phyloP scores from a whole-genome alignment of 2,113 vertebrate genomes.

The Caloenas nicobarica region DNA sequence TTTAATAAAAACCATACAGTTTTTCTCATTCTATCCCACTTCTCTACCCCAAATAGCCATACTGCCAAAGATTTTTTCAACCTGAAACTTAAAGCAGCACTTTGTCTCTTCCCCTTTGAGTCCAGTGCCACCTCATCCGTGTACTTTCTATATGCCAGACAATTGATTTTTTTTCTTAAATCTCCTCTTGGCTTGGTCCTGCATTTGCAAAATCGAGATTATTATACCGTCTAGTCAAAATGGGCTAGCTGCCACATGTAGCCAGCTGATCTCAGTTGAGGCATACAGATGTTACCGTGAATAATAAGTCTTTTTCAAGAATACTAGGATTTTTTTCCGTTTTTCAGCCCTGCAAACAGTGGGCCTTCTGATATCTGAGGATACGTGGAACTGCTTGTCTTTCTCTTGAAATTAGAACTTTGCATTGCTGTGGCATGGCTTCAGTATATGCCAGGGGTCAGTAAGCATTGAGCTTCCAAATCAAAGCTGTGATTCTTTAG shows the following conservation, averaged over 20 bases:
- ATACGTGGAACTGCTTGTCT: neutral
- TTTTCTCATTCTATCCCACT: neutral
- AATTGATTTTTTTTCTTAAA: neutral
- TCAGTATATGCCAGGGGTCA: neutral
- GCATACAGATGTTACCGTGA: neutral
- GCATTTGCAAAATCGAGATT: neutral
- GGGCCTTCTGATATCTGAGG: neutral
- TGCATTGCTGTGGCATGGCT: neutral
- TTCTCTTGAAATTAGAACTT: neutral
- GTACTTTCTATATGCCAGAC: neutral
- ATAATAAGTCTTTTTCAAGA: neutral
- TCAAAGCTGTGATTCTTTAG: neutral
- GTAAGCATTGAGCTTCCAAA: neutral
- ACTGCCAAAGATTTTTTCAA: neutral
- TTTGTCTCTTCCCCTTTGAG: neutral
- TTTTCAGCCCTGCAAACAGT: neutral
- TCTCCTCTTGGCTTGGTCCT: neutral
- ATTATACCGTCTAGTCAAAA: neutral
- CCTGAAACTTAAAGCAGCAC: neutral
- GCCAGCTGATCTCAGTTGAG: neutral
- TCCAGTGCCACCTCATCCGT: neutral
- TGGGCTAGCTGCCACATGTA: neutral
- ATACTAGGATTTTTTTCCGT: neutral
- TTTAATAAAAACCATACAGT: neutral
- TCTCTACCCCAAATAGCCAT: neutral